These are phyloP conservation scores for Diprion similis DNA, from an alignment of 1,140 invertebrate species.

Conservation along the genomic window DNA sequence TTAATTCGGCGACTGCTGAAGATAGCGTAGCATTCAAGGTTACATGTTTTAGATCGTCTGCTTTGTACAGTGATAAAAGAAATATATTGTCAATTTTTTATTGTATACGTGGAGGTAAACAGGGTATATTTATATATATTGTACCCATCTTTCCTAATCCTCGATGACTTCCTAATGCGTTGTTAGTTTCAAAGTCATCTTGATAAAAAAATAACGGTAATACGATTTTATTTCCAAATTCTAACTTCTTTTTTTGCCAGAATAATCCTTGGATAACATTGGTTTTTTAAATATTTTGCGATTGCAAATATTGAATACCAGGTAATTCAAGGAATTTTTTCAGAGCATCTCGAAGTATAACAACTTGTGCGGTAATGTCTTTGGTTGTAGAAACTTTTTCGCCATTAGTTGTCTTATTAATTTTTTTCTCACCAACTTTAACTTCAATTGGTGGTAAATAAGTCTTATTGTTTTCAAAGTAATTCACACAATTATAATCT, in stretches of 20 bases:
- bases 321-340: too few species aligned
- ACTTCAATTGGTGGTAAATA: too few species aligned
- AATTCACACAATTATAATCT: too few species aligned
- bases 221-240: slow-evolving; percentile 8
- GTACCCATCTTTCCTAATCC: slow-evolving; percentile 37
- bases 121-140: slow-evolving; percentile 34
- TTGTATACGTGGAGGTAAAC: slow-evolving; percentile 30
- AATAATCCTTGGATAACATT: not conserved
- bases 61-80: slow-evolving; percentile 23
- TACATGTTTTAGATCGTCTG: slow-evolving; percentile 13
- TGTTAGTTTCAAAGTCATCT: slow-evolving; percentile 34
- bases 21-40: slow-evolving; percentile 16
- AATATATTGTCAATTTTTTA: slow-evolving; percentile 34
- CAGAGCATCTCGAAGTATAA: too few species aligned
- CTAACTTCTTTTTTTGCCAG: slow-evolving; percentile 1
- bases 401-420: too few species aligned
- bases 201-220: slow-evolving; percentile 16
- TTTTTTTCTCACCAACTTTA: too few species aligned
- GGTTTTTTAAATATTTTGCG: not conserved
- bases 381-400: too few species aligned
- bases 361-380: too few species aligned
- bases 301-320: too few species aligned
- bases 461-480: too few species aligned
- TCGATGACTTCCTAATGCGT: slow-evolving; percentile 32
- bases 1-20: slow-evolving; percentile 21